Evolutionary conservation across 2,888 invertebrate species (phyloP), one percentile per base, ranked within the genome.

Genomic region (Hyalella azteca): DNA sequence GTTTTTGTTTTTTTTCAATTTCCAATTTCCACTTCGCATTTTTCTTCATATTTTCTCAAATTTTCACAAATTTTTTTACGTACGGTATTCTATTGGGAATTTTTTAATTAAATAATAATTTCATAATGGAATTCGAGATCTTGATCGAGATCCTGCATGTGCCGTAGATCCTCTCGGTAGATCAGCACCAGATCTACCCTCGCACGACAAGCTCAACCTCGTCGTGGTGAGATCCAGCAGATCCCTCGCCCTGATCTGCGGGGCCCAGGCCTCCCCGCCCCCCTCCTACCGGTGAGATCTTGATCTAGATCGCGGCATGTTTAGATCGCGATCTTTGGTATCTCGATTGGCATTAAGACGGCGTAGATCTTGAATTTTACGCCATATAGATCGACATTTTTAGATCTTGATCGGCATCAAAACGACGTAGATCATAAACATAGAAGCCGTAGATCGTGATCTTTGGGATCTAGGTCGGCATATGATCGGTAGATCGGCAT

Each of bases 181-280:
- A 48, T 73, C 73, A 19, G 41, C 79, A 13, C 79, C 79, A 11
- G 73, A 73, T 26, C 49, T 79, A 1, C 45, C 79, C 7, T 49
- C 49, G n/a, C 48, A 45, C 26, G 79, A 79, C 45, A 73, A 73
- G 39, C 66, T 73, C 36, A 79, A 73, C 2, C 49, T 73, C n/a
- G 36, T 49, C 41, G 49, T 45, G n/a, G 26, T 73, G 29, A 49
- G 32, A 9, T 45, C 73, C 9, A 9, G 26, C 13, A 15, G 13
- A 9, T 22, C 41, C 29, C 32, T 79, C 9, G 36, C 79, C 3
- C 79, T 79, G 39, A 73, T 79, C 76, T 80, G 80, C 75, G 45
- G 60, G n/a, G 77, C 81, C 15, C 81, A 81, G 79, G 49, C 81
- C 22, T 60, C 79, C 5, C 81, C 81, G 7, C 81, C 81, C 3